Evolutionary conservation across 2,888 invertebrate genomes (phyloP).

Genomic region (Synergus gifuensis): DNA sequence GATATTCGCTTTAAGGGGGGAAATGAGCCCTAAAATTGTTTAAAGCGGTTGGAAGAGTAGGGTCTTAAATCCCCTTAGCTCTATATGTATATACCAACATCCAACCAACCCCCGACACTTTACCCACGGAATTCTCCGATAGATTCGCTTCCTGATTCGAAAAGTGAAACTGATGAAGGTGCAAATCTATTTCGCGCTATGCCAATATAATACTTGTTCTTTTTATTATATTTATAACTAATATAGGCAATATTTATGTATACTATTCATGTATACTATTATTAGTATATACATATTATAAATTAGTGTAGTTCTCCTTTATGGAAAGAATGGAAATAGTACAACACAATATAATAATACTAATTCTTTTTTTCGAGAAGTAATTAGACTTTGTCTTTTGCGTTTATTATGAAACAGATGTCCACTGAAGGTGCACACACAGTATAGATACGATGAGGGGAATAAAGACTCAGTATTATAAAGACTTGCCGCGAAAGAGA

Average conservation of each 20-base stretch:
- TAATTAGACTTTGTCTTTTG: no score
- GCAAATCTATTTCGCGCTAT: background rate
- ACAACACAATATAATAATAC: no score
- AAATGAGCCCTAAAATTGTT: conserved; percentile 78
- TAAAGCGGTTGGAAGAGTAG: conserved; percentile 74
- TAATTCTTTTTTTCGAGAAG: no score
- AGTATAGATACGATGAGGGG: conserved; percentile 1
- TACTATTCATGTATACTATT: no score
- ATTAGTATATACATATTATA: no score
- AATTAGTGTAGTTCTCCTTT: no score
- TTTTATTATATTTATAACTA: background rate
- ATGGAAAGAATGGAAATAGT: no score
- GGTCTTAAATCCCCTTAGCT: conserved; percentile 64
- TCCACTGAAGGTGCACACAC: conserved; percentile 21
- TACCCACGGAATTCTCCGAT: conserved; percentile 43
- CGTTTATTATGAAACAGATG: conserved; percentile 10
- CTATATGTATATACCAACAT: conserved; percentile 42
- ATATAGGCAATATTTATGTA: no score
- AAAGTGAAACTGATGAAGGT: conserved; percentile 16
- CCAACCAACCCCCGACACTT: conserved; percentile 51
- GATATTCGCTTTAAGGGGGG: conserved; percentile 77
- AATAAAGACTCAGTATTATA: conserved; percentile 18
- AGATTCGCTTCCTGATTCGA: conserved; percentile 10
- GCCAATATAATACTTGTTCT: background rate
- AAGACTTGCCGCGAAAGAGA: conserved; percentile 66